Percentiles rank a stretch among this genome's conserved stretches.
Evolutionary conservation across 2,797 vertebrate species (phyloP).

Genomic region (Trachurus trachurus): DNA sequence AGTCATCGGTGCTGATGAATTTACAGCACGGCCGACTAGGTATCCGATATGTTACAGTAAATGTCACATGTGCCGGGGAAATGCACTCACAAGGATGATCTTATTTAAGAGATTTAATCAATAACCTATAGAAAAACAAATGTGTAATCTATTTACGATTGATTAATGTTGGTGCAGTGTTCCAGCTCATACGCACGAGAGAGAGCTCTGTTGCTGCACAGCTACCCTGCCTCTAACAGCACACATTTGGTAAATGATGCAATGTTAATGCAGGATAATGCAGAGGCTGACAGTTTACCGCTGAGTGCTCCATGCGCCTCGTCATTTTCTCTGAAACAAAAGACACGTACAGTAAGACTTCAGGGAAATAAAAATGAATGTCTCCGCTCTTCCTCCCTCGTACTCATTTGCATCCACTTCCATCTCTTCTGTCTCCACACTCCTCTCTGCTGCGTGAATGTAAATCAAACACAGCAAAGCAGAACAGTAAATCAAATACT

Average conservation of each 20-base stretch:
- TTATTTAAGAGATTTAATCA: conserved; percentile 49
- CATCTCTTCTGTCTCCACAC: background rate
- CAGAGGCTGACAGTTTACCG: conserved; percentile 7
- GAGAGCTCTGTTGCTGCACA: background rate
- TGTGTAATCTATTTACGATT: conserved; percentile 36
- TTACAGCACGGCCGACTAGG: conserved; percentile 21
- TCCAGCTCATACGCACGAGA: background rate
- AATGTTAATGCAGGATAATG: conserved; percentile 9
- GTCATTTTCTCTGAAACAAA: conserved; percentile 23
- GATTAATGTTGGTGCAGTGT: conserved; percentile 18
- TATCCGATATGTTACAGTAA: conserved; percentile 25
- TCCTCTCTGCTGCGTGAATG: background rate
- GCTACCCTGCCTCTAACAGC: background rate
- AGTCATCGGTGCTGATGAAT: conserved; percentile 42
- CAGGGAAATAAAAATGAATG: background rate
- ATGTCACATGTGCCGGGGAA: conserved; percentile 9
- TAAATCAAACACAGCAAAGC: conserved; percentile 38
- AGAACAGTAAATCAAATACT: conserved; percentile 39
- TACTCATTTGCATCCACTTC: conserved; percentile 29
- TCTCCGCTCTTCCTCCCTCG: background rate
- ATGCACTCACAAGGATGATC: conserved; percentile 5
- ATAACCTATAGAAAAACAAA: conserved; percentile 37
- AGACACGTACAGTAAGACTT: conserved; percentile 15
- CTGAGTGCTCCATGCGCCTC: background rate
- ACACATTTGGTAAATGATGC: conserved; percentile 17